Evolutionary conservation across 2,113 vertebrate genomes (phyloP).

Genomic region (Tupaia tana): DNA sequence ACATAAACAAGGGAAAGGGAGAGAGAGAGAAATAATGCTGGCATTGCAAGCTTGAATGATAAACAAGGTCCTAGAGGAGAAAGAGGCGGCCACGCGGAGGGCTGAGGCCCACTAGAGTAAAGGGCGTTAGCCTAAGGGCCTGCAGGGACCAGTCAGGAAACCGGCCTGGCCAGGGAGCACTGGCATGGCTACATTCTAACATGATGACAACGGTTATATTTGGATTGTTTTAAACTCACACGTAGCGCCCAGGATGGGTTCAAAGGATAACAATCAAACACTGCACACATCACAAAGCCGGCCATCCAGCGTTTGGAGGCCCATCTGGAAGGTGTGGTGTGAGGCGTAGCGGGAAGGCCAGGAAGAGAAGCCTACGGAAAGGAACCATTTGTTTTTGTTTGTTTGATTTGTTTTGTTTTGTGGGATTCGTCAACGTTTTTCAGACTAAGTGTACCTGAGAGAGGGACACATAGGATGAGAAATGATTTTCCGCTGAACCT

Average conservation of each 20-base stretch:
- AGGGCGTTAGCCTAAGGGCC: neutral
- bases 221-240: slow-evolving; percentile 19
- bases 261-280: neutral
- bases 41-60: neutral
- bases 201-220: neutral
- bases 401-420: neutral
- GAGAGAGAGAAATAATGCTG: neutral
- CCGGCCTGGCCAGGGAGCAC: neutral
- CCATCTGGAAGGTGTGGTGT: neutral
- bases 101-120: neutral
- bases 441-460: neutral
- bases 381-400: neutral
- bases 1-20: neutral
- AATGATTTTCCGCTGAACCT: slow-evolving; percentile 60
- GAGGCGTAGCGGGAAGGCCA: neutral
- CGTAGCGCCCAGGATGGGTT: neutral
- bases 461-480: neutral
- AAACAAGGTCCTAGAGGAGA: neutral
- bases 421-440: slow-evolving; percentile 34
- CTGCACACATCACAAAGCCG: neutral
- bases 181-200: neutral
- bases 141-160: neutral
- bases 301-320: neutral
- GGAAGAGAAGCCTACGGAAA: neutral
- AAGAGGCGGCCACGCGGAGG: neutral